phyloP scores from a whole-genome alignment of 2,888 invertebrate species.

The Phalangium opilio region DNA sequence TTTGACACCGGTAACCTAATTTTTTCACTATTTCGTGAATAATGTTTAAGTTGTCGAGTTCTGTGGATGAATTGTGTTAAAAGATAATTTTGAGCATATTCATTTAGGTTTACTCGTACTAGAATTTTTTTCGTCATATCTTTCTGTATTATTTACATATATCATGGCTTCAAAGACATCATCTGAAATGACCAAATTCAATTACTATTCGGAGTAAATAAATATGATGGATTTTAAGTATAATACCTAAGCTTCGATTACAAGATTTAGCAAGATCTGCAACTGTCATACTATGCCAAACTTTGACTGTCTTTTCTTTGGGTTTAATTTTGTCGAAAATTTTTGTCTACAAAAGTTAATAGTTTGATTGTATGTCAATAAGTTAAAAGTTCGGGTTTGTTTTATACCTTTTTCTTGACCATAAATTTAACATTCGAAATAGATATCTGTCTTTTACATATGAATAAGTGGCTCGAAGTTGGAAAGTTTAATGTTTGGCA shows the following conservation, averaged over 20 bases:
- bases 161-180: slow-evolving; percentile 52
- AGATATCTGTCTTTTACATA: no score
- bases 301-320: slow-evolving; percentile 33
- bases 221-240: slow-evolving; percentile 2
- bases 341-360: no score
- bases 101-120: slow-evolving; percentile 21
- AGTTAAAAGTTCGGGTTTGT: no score
- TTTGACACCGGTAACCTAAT: slow-evolving; percentile 46
- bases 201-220: slow-evolving; percentile 1
- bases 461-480: no score
- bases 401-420: no score
- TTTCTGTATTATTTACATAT: slow-evolving; percentile 44
- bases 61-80: slow-evolving; percentile 21
- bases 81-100: neutral
- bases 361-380: no score
- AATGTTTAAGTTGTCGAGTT: slow-evolving; percentile 48
- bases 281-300: slow-evolving; percentile 71
- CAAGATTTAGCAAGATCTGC: slow-evolving; percentile 45
- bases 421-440: no score
- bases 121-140: slow-evolving; percentile 39
- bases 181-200: slow-evolving; percentile 35
- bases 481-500: no score
- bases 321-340: neutral
- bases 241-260: neutral
- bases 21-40: slow-evolving; percentile 51